Percentiles rank a stretch among this genome's conserved stretches.
Evolutionary conservation across 2,888 invertebrate genomes (phyloP).

Genomic region (Lomographa bimaculata): DNA sequence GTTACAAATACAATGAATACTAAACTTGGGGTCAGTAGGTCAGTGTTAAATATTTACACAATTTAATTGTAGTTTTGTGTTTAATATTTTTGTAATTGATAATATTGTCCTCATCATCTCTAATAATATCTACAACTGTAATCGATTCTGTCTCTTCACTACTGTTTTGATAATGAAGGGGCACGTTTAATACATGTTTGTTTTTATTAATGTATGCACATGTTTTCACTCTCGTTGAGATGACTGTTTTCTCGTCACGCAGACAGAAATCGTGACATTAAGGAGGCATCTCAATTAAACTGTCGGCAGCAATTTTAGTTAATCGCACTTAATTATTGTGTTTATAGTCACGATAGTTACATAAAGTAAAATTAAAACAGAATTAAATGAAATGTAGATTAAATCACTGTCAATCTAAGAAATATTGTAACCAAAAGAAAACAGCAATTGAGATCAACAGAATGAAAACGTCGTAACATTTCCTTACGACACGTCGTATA

Average conservation of each 20-base stretch:
- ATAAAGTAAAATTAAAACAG: slow-evolving; percentile 7
- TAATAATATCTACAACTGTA: no score
- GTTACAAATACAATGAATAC: slow-evolving; percentile 9
- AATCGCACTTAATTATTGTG: slow-evolving; percentile 7
- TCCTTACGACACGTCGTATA: no score
- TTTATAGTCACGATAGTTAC: background rate
- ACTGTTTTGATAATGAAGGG: no score
- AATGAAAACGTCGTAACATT: no score
- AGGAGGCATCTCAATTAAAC: slow-evolving; percentile 43
- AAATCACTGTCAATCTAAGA: no score
- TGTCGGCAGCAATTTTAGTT: slow-evolving; percentile 50
- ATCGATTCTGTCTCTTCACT: no score
- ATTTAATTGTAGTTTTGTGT: slow-evolving; percentile 3
- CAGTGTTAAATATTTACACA: slow-evolving; percentile 9
- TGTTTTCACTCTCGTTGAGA: slow-evolving; percentile 56
- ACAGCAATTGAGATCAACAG: no score
- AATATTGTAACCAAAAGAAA: no score
- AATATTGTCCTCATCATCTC: no score
- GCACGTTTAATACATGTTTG: no score
- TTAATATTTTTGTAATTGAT: no score
- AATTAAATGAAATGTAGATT: no score
- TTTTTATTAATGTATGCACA: slow-evolving; percentile 2
- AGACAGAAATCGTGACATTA: slow-evolving; percentile 41
- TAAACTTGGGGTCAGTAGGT: slow-evolving; percentile 16
- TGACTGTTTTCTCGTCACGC: slow-evolving; percentile 46